A percentile compares a stretch with the other conserved stretches of the same genome.
phyloP scores from a whole-genome alignment of 2,113 vertebrate species.

The Seriola dumerili region DNA sequence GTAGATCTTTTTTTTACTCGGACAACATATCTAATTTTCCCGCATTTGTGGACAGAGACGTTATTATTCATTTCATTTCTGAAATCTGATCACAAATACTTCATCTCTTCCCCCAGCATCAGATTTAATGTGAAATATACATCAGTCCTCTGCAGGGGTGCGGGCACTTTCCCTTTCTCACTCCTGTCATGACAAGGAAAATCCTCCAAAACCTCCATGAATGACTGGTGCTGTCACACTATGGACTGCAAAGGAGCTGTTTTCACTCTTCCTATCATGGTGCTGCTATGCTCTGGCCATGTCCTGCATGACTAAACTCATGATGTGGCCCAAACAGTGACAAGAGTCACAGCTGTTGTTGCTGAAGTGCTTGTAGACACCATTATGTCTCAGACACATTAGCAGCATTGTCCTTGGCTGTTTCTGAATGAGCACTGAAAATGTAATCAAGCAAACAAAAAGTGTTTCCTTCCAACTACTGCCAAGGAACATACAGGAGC shows the following conservation, averaged over 20 bases:
- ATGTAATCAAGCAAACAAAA: conserved; percentile 9
- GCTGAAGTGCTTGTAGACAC: conserved; percentile 4
- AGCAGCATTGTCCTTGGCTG: neutral
- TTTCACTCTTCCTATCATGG: conserved; percentile 10
- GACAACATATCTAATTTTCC: neutral
- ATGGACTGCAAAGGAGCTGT: conserved; percentile 11
- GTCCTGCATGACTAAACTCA: conserved; percentile 29
- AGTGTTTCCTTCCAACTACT: neutral
- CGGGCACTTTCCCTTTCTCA: neutral
- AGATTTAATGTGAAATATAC: conserved; percentile 29
- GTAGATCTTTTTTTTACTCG: neutral
- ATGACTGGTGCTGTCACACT: conserved; percentile 2
- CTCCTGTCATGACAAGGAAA: neutral
- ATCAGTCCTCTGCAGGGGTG: neutral
- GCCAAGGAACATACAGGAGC: neutral
- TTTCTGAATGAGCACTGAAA: conserved; percentile 2
- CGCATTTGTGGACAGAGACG: too few relatives aligned
- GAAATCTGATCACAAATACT: neutral
- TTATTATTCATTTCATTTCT: neutral
- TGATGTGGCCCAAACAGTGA: conserved; percentile 9
- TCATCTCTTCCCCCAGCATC: neutral
- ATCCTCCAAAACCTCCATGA: neutral
- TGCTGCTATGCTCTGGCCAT: neutral
- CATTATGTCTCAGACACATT: neutral
- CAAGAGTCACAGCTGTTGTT: conserved; percentile 27